Conservation (phyloP, 2,888 invertebrate genomes). For the Phyllotreta striolata region DNA sequence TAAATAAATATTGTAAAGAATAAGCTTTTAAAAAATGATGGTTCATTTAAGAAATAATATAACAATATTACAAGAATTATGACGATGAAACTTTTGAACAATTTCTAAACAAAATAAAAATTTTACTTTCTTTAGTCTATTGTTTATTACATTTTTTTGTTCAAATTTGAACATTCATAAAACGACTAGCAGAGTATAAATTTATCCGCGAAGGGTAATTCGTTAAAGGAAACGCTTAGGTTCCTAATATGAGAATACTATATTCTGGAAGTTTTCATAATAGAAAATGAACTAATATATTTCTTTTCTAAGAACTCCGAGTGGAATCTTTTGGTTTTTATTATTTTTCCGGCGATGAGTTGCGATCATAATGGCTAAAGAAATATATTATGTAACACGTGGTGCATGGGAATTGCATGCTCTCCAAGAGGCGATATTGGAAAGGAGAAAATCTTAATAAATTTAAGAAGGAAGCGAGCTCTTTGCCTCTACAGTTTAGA, state of each 20-base stretch:
- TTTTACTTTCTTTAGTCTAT: no score
- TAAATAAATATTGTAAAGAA: slow-evolving; percentile 3
- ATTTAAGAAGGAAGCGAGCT: slow-evolving; percentile 14
- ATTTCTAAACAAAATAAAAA: no score
- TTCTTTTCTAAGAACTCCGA: slow-evolving; percentile 13
- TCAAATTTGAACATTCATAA: neutral
- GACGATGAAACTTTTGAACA: no score
- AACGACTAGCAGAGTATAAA: neutral
- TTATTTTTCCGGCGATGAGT: slow-evolving; percentile 40
- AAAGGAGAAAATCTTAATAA: slow-evolving; percentile 45
- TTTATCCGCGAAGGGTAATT: neutral
- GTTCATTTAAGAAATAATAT: no score
- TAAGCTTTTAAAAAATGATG: no score
- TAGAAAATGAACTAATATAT: slow-evolving; percentile 18
- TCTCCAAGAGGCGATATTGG: slow-evolving; percentile 44
- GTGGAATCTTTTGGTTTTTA: slow-evolving; percentile 16
- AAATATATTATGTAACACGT: slow-evolving; percentile 50
- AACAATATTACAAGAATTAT: no score
- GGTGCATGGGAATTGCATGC: slow-evolving; percentile 44
- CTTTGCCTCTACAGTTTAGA: slow-evolving; percentile 1
- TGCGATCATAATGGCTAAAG: slow-evolving; percentile 45
- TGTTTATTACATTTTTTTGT: no score
- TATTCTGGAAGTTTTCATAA: slow-evolving; percentile 9
- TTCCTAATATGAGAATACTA: slow-evolving; percentile 10
- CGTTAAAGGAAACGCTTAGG: neutral